Evolutionary conservation across 2,888 invertebrate species (phyloP).

Genomic region (Capitulum mitella): DNA sequence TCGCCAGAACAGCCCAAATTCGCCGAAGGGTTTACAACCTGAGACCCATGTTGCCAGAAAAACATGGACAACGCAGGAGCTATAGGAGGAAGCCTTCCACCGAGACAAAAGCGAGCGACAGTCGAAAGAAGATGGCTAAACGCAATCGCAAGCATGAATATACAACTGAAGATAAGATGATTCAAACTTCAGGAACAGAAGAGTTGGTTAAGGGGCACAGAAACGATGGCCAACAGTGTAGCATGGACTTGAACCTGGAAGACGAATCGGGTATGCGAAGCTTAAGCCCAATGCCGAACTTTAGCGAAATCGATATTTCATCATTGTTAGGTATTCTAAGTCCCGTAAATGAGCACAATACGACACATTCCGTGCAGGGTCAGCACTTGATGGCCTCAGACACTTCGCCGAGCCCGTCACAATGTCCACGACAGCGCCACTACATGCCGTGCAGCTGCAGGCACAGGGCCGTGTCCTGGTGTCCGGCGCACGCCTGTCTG

Average conservation of each 20-base stretch:
- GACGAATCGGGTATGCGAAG: not conserved
- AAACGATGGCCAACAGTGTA: too few species aligned
- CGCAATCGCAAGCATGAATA: not conserved
- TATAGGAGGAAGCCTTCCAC: not conserved
- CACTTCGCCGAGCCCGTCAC: not conserved
- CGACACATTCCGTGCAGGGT: not conserved
- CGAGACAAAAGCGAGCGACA: not conserved
- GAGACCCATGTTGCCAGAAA: not conserved
- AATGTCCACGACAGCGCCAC: not conserved
- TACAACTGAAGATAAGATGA: not conserved
- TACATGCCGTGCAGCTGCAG: not conserved
- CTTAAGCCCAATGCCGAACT: not conserved
- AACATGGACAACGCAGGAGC: not conserved
- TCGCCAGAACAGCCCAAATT: not conserved
- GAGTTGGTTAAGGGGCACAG: too few species aligned
- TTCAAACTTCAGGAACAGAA: constrained; percentile 17
- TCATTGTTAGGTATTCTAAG: not conserved
- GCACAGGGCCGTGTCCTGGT: not conserved
- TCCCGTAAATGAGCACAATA: not conserved
- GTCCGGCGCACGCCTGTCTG: not conserved
- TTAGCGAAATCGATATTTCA: not conserved
- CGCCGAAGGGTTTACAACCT: not conserved
- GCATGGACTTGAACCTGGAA: too few species aligned
- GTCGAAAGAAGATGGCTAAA: not conserved
- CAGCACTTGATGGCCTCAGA: not conserved